Percentiles rank a stretch among this genome's conserved stretches.
Conservation (phyloP, 2,888 invertebrate genomes). For the Agrilus mali region DNA sequence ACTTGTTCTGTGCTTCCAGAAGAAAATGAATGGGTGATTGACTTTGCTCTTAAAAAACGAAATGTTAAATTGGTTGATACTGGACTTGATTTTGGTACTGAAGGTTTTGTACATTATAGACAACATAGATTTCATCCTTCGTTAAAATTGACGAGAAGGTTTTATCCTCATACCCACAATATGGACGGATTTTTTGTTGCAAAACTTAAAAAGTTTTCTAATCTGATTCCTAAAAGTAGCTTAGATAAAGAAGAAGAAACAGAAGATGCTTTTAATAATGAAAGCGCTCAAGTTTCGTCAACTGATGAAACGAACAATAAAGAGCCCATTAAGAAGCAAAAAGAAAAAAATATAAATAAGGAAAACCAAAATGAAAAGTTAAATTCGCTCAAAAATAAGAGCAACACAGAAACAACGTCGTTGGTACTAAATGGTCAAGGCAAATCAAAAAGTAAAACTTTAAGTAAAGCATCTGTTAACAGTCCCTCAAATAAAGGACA, state of each 20-base stretch:
- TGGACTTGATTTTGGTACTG: slow-evolving; percentile 88
- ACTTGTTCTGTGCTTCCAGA: slow-evolving; percentile 97
- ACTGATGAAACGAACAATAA: too few species aligned
- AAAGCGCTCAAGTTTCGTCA: too few species aligned
- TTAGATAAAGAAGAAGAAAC: slow-evolving; percentile 27
- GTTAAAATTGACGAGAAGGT: slow-evolving; percentile 74
- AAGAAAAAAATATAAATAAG: too few species aligned
- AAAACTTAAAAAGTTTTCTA: slow-evolving; percentile 92
- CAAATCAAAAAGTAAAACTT: too few species aligned
- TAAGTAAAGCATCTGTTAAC: too few species aligned
- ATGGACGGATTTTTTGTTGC: slow-evolving; percentile 99
- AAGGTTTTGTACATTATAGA: slow-evolving; percentile 84
- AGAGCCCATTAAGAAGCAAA: too few species aligned
- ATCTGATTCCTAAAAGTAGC: slow-evolving; percentile 41
- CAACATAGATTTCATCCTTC: slow-evolving; percentile 82
- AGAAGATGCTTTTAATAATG: slow-evolving; percentile 14
- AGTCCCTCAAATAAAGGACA: too few species aligned
- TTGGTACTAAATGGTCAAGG: too few species aligned
- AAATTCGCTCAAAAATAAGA: too few species aligned
- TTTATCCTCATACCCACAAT: slow-evolving; percentile 97
- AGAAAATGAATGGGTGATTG: slow-evolving; percentile 96
- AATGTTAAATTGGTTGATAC: slow-evolving; percentile 89
- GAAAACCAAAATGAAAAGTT: too few species aligned
- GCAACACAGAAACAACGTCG: too few species aligned
- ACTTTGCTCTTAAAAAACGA: slow-evolving; percentile 86